phyloP scores from a whole-genome alignment of 2,888 invertebrate genomes.

The Drosophila peninsularis region DNA sequence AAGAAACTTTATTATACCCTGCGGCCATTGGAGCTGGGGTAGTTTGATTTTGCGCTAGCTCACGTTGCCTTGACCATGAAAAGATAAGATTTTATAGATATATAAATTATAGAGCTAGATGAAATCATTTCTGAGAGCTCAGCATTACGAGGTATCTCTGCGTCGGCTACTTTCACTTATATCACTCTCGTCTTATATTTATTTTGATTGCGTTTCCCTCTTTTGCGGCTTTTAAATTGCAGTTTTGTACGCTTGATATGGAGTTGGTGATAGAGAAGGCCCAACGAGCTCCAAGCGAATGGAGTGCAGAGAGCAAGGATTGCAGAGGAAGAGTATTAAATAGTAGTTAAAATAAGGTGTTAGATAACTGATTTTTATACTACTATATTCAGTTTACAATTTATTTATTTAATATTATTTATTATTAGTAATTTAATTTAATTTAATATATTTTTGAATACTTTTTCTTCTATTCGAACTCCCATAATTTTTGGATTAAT shows the following conservation, averaged over 20 bases:
- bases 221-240: constrained; percentile 49
- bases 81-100: neutral
- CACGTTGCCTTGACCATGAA: neutral
- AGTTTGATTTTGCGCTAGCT: neutral
- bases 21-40: neutral
- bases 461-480: neutral
- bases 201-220: constrained; percentile 12
- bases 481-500: neutral
- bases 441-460: neutral
- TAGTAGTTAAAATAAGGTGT: neutral
- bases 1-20: constrained; percentile 29
- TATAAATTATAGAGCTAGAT: too few species aligned
- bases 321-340: neutral
- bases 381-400: too few species aligned
- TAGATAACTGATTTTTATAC: neutral
- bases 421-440: neutral
- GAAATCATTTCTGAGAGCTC: neutral
- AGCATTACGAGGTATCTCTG: neutral
- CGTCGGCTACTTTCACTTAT: neutral
- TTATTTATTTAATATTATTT: neutral
- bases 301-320: neutral
- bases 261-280: constrained; percentile 43
- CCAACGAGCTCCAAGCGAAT: constrained; percentile 3
- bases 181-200: constrained; percentile 12
- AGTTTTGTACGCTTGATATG: constrained; percentile 59